Conservation (phyloP, 1,140 invertebrate species). For the Ridgeia piscesae region DNA sequence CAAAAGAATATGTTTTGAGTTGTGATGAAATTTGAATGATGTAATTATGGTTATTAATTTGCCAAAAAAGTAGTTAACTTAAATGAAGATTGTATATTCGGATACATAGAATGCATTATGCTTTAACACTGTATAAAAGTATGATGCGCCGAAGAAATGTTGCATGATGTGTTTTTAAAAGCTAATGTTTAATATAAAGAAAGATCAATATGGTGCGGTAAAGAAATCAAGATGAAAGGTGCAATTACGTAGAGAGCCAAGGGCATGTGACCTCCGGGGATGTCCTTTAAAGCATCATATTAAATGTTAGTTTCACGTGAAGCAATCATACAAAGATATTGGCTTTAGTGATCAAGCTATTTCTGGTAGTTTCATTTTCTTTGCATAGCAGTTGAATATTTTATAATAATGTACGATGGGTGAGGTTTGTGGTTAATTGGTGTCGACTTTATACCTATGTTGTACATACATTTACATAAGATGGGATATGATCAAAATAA, state of each 20-base stretch:
- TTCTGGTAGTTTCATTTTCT: background rate
- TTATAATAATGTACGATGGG: background rate
- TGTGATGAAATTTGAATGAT: background rate
- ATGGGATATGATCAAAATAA: background rate
- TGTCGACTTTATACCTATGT: background rate
- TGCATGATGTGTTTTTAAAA: background rate
- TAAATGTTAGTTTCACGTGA: background rate
- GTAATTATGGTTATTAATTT: background rate
- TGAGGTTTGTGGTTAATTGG: background rate
- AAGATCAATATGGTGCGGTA: background rate
- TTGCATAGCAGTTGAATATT: background rate
- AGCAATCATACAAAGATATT: background rate
- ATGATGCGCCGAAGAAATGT: background rate
- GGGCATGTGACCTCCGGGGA: background rate
- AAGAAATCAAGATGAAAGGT: background rate
- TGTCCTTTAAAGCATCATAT: background rate
- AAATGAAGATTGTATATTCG: background rate
- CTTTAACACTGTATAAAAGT: background rate
- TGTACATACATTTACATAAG: background rate
- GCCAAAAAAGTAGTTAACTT: background rate
- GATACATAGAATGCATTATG: background rate
- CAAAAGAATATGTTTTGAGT: background rate
- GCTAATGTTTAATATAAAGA: background rate
- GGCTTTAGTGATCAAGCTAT: background rate
- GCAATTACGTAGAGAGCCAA: background rate